phyloP scores from a whole-genome alignment of 2,797 vertebrate species.

The Tauraco hartlaubi region DNA sequence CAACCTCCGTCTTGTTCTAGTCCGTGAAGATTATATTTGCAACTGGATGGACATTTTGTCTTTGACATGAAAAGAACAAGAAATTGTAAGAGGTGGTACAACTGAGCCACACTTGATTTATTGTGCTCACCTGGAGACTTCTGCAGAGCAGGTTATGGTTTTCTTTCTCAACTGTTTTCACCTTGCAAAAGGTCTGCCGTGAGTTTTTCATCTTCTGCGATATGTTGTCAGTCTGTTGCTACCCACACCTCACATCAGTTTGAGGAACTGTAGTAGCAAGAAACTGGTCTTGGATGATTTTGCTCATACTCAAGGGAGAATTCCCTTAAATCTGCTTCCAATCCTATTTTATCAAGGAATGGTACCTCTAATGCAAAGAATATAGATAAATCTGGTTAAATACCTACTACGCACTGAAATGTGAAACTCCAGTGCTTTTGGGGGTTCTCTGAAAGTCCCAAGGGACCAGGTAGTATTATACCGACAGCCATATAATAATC shows the following conservation, averaged over 20 bases:
- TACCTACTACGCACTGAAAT: neutral
- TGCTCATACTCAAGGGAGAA: neutral
- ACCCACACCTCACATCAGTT: neutral
- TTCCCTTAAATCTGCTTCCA: neutral
- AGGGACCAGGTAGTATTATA: neutral
- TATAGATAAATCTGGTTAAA: neutral
- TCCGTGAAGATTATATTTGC: neutral
- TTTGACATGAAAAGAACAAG: neutral
- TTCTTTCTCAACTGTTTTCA: neutral
- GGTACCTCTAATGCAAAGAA: neutral
- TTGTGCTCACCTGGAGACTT: neutral
- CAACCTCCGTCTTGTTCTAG: neutral
- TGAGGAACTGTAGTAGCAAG: neutral
- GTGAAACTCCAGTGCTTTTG: neutral
- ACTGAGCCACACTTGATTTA: neutral
- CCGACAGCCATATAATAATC: neutral
- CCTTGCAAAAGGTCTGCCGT: neutral
- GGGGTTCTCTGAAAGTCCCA: rapidly evolving
- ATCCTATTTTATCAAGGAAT: neutral
- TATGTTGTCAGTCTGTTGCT: neutral
- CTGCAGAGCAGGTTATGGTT: neutral
- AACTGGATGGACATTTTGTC: neutral
- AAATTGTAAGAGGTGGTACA: neutral
- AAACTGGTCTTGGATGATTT: neutral
- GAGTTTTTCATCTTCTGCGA: neutral